Percentiles rank a stretch among this genome's conserved stretches.
Evolutionary conservation across 2,888 invertebrate genomes (phyloP).

Genomic region (Elysia crispata): DNA sequence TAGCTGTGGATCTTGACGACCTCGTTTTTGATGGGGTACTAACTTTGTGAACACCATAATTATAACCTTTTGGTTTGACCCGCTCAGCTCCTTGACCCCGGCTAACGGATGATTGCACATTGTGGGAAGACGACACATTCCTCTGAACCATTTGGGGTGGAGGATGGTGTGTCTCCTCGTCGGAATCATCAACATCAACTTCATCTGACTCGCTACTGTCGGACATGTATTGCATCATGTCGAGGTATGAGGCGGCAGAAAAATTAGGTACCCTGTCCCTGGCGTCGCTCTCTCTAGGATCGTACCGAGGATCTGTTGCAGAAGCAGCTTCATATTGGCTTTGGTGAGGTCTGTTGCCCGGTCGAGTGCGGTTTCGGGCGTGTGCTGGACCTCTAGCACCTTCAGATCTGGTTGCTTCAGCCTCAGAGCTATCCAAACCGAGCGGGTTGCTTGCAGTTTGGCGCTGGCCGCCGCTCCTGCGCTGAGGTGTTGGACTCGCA

Average conservation of each 20-base stretch:
- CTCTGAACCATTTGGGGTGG: neutral
- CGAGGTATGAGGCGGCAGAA: slow-evolving; percentile 53
- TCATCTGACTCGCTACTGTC: slow-evolving; percentile 51
- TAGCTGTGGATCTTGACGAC: slow-evolving; percentile 23
- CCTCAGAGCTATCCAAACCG: neutral
- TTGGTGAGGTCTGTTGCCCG: neutral
- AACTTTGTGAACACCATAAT: slow-evolving; percentile 72
- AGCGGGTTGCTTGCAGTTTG: neutral
- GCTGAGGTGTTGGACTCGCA: slow-evolving; percentile 22
- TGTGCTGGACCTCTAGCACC: neutral
- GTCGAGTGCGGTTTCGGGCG: neutral
- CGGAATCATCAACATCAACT: slow-evolving; percentile 55
- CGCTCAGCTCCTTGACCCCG: slow-evolving; percentile 60
- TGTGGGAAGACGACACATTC: slow-evolving; percentile 50
- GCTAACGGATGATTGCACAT: slow-evolving; percentile 53
- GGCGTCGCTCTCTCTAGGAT: slow-evolving; percentile 14
- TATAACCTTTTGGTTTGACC: slow-evolving; percentile 68
- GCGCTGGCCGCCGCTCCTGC: slow-evolving; percentile 13
- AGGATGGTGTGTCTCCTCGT: neutral
- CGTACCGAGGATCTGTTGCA: too few species aligned
- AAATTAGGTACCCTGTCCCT: slow-evolving; percentile 55
- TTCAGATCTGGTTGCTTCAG: neutral
- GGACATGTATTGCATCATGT: slow-evolving; percentile 52
- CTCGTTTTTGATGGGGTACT: slow-evolving; percentile 37
- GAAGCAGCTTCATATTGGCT: too few species aligned